Conservation (phyloP, 37 sponge, comb jelly and placozoan species). For the Ephydatia muelleri region DNA sequence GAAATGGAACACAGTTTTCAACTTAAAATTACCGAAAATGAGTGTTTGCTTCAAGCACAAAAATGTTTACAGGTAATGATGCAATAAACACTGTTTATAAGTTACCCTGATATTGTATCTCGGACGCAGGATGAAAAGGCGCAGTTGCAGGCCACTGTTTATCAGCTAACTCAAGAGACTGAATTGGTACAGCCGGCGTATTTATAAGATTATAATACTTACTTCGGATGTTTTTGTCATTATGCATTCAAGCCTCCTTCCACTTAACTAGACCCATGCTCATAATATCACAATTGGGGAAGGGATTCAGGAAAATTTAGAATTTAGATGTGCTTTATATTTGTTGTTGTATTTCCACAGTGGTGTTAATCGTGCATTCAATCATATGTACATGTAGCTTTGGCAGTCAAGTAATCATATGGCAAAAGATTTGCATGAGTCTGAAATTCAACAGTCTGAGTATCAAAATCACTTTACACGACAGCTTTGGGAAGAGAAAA, state of each 20-base stretch:
- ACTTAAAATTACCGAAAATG: neutral
- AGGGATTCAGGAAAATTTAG: no score
- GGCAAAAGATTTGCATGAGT: neutral
- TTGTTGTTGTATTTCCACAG: no score
- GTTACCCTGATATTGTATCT: neutral
- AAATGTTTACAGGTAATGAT: neutral
- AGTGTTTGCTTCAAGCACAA: neutral
- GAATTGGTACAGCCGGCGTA: neutral
- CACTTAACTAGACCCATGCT: no score
- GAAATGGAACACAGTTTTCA: neutral
- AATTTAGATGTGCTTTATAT: no score
- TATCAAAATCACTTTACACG: neutral
- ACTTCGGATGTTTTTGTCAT: no score
- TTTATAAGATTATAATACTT: no score
- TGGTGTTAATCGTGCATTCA: neutral
- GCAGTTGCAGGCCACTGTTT: neutral
- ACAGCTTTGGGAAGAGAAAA: neutral
- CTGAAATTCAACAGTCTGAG: neutral
- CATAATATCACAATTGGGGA: no score
- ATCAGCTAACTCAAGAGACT: neutral
- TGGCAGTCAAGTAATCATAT: neutral
- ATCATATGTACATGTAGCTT: neutral
- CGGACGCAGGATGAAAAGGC: neutral
- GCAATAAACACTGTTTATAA: neutral
- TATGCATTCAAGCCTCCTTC: no score